phyloP scores from a whole-genome alignment of 2,113 vertebrate genomes.

The Hippocampus mohnikei region DNA sequence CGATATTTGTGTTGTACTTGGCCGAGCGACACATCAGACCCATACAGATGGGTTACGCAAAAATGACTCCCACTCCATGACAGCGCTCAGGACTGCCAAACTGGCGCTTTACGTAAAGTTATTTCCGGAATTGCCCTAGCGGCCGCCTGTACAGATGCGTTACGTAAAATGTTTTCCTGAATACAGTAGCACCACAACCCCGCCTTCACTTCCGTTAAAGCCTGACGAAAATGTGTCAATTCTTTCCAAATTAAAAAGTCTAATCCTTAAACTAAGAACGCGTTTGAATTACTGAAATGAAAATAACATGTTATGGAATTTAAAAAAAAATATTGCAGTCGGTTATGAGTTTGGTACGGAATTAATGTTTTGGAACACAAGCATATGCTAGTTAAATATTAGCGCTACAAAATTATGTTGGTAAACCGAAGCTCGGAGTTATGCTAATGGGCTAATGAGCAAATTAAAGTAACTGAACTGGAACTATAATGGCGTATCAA shows the following conservation, averaged over 20 bases:
- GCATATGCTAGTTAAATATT: background rate
- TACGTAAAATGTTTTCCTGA: slow-evolving; percentile 45
- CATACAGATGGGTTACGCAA: slow-evolving; percentile 64
- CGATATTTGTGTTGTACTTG: slow-evolving; percentile 7
- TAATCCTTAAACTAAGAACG: background rate
- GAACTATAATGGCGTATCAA: slow-evolving; percentile 52
- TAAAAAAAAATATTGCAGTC: background rate
- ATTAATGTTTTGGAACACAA: background rate
- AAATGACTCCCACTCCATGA: slow-evolving; percentile 41
- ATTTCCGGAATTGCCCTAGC: background rate
- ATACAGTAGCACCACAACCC: slow-evolving; percentile 33
- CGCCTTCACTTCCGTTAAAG: slow-evolving; percentile 37
- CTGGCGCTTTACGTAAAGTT: background rate
- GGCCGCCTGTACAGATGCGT: slow-evolving; percentile 60
- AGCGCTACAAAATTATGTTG: background rate
- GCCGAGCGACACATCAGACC: slow-evolving; percentile 15
- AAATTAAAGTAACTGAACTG: background rate
- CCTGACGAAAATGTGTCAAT: background rate
- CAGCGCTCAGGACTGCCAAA: background rate
- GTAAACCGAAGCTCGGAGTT: background rate
- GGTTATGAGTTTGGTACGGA: background rate
- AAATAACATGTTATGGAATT: background rate
- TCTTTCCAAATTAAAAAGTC: background rate
- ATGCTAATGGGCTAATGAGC: background rate
- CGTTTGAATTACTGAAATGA: background rate